Evolutionary conservation across 2,797 vertebrate genomes (phyloP).

Genomic region (Anas capensis): DNA sequence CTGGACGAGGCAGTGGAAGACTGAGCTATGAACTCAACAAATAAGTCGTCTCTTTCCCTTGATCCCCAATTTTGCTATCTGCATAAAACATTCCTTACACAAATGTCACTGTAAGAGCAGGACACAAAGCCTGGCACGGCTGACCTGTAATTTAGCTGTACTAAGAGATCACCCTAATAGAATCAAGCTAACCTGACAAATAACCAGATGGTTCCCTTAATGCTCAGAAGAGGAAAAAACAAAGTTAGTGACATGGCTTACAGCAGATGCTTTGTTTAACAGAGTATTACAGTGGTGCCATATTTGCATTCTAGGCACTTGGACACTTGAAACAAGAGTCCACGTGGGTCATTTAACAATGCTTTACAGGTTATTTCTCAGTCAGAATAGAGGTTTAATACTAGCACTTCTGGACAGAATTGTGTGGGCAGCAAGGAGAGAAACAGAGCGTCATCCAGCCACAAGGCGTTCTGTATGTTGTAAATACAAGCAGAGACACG

Average conservation of each 20-base stretch:
- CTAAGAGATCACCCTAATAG: not conserved
- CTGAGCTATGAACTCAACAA: not conserved
- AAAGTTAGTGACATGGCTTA: not conserved
- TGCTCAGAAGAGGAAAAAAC: not conserved
- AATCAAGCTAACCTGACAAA: slow-evolving; percentile 27
- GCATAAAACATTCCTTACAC: not conserved
- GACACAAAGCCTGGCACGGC: not conserved
- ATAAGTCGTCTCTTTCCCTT: not conserved
- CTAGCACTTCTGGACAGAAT: not conserved
- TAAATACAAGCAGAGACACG: accelerated
- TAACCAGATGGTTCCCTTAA: slow-evolving; percentile 32
- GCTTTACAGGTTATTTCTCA: not conserved
- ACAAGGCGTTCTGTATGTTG: not conserved
- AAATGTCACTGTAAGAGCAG: not conserved
- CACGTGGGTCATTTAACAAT: not conserved
- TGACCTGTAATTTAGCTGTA: not conserved
- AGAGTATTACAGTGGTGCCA: not conserved
- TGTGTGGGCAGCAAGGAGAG: not conserved
- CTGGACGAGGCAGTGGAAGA: not conserved
- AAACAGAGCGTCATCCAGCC: not conserved
- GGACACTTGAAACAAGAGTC: not conserved
- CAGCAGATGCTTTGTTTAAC: not conserved
- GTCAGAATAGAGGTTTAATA: not conserved
- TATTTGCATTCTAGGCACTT: not conserved
- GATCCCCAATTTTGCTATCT: not conserved